These are phyloP conservation scores for Labeo catla DNA, from an alignment of 2,113 vertebrate species.

Conservation along the genomic window DNA sequence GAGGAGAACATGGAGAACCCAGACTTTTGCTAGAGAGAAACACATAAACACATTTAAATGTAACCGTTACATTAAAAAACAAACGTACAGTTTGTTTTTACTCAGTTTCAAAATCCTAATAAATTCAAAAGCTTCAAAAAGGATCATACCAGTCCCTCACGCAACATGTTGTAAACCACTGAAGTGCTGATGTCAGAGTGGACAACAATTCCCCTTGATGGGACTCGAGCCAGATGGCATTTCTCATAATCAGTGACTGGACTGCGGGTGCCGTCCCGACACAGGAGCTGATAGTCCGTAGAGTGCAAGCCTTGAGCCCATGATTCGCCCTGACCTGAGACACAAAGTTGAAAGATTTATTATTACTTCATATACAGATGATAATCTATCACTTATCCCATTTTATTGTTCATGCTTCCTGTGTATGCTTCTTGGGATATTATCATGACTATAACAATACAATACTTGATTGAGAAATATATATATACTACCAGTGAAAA, in stretches of 20 bases:
- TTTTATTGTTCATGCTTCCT: not conserved
- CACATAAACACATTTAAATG: constrained; percentile 60
- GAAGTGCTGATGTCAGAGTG: constrained; percentile 68
- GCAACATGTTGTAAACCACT: constrained; percentile 81
- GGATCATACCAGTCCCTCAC: constrained; percentile 82
- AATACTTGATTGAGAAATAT: no score
- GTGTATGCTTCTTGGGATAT: no score
- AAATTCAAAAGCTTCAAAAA: not conserved
- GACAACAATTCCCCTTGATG: constrained; percentile 84
- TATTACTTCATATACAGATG: not conserved
- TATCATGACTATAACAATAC: no score
- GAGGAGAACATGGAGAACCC: constrained; percentile 89
- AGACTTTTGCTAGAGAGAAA: constrained; percentile 67
- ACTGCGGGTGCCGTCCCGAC: constrained; percentile 79
- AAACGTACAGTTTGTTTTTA: not conserved
- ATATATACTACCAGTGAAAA: no score
- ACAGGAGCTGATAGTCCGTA: constrained; percentile 85
- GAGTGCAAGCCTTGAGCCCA: constrained; percentile 79
- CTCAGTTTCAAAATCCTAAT: not conserved
- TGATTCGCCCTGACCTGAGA: constrained; percentile 70
- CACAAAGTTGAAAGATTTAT: not conserved
- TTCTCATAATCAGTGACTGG: constrained; percentile 75
- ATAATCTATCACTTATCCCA: not conserved
- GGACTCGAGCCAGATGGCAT: constrained; percentile 86
- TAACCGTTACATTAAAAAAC: not conserved